Evolutionary conservation across 2,113 vertebrate species (phyloP), one percentile per base, ranked within the genome.

Genomic region (Thamnaconus septentrionalis): DNA sequence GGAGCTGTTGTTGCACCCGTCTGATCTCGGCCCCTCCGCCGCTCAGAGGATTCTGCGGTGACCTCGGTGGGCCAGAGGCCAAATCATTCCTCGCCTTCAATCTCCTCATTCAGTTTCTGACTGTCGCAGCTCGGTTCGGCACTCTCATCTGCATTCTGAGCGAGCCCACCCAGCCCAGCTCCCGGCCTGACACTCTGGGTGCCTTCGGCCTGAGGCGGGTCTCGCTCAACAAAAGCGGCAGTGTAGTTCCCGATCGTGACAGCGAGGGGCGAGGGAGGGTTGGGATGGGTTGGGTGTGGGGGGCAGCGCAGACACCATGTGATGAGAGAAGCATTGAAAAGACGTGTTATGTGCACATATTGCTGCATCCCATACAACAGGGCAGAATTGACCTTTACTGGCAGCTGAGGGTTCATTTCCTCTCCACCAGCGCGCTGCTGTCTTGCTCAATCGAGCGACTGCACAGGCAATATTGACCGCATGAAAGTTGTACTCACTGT

Each of bases 131-230:
- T 31, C 18, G 18, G 18, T 31, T 31, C 18, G 1, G 18, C 60
- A 31, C 56, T 61, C 75, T 59, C 55, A 81, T 85, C 73, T 83
- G 59, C 84, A 90, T 92, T 91, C 88, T 79, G 49, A 6, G 11
- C 80, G 61, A 82, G 72, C 83, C 81, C 83, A 69, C 76, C 66
- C 79, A 78, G 81, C 78, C 80, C 78, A 40, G 60, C 41, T 73
- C 82, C 80, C 83, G 59, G 83, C 82, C 88, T 89, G 84, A 84
- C 87, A 85, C 88, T 75, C 43, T 49, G 67, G 47, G 52, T 49
- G 60, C 63, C 59, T 59, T 71, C 63, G 60, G 44, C 46, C 69
- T 41, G n/a, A 46, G 65, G 69, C 72, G 7, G 48, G 18, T 72
- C 59, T 69, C 1, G 9, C 54, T 61, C 55, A 80, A 91, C 90